Evolutionary conservation across 2,113 vertebrate genomes (phyloP), one percentile per base, ranked within the genome.

Genomic region (Takifugu flavidus): DNA sequence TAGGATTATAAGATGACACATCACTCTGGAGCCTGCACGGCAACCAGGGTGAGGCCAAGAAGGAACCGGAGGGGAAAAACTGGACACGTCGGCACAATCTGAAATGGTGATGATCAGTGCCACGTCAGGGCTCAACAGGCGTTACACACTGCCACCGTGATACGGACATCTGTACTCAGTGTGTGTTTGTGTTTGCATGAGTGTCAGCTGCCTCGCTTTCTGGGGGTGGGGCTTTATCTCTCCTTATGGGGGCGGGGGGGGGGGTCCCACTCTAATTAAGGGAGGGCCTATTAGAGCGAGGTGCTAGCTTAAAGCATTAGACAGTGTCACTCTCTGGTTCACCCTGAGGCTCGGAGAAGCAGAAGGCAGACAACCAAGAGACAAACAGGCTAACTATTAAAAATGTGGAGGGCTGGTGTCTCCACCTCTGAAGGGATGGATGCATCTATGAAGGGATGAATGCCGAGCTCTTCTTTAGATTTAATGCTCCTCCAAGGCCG

Each of bases 1-100:
- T 58, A 71, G 78, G 79, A 88, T 86, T 87, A 84, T 79, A 84
- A 80, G 79, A 77, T 72, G 82, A 83, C 86, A 86, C 78, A 72
- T 89, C 78, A 88, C 66, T 75, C 76, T 50, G 27, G 54, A 55
- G 65, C 72, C 68, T 77, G 80, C 69, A 29, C 76, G 71, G 77
- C 73, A 75, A 62, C 47, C 61, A 77, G 72, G 56, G 72, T 5
- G 34, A 15, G 59, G 13, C 27, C 69, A 78, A 6, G 53, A 63
- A 54, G 20, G 25, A 49, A 67, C 55, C 12, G 29, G 25, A 29
- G 51, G 28, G 59, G 10, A 51, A 59, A 69, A 31, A 63, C 25
- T 51, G 42, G 43, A 45, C 39, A 46, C 58, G 39, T 54, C 5
- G 25, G 14, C 15, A 25, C 53, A 52, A 59, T 55, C 62, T 60